Evolutionary conservation across 2,797 vertebrate genomes (phyloP).

Genomic region (Morelia viridis): DNA sequence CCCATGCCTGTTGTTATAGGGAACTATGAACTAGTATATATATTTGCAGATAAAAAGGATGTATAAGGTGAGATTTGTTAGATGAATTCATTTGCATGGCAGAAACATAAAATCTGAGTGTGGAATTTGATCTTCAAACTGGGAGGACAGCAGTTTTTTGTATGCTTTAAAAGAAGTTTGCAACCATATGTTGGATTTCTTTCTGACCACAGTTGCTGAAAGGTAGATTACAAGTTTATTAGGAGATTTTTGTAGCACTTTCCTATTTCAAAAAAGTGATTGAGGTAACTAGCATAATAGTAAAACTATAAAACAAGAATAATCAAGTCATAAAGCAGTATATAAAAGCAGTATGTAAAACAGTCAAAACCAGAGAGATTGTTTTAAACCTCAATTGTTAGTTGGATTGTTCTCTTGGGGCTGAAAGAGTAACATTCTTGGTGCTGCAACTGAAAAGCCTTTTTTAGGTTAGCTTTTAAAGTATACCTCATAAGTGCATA

Average conservation of each 20-base stretch:
- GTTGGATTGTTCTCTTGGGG: neutral
- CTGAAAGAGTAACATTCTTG: neutral
- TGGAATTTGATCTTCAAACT: neutral
- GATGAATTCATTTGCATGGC: neutral
- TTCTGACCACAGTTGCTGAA: neutral
- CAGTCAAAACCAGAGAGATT: neutral
- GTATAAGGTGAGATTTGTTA: neutral
- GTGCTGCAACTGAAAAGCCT: neutral
- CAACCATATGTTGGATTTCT: neutral
- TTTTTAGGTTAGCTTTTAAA: neutral
- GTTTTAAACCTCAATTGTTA: neutral
- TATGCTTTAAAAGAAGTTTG: neutral
- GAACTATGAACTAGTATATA: neutral
- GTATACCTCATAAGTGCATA: no score
- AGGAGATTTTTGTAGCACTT: neutral
- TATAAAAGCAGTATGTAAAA: neutral
- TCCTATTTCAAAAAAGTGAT: neutral
- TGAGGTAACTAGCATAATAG: neutral
- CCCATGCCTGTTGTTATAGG: no score
- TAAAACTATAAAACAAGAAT: neutral
- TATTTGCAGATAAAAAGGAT: neutral
- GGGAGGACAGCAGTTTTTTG: neutral
- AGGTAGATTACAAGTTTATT: neutral
- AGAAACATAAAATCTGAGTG: neutral
- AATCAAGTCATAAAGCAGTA: neutral